phyloP scores from a whole-genome alignment of 2,888 invertebrate species.

The Nephrotoma guestfalica region DNA sequence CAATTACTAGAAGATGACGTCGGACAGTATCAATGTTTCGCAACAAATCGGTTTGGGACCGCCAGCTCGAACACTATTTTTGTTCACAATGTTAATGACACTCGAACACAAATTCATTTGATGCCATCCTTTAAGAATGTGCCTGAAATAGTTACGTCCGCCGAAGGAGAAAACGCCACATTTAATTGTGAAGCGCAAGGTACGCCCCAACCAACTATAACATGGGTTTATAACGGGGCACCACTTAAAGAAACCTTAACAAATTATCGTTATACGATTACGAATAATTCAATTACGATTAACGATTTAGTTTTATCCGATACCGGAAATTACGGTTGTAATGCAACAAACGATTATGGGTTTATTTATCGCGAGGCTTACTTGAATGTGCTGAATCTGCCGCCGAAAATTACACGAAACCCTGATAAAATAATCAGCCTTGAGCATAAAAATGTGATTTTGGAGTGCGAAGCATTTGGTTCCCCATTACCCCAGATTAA shows the following conservation, averaged over 20 bases:
- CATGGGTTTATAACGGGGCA: constrained; percentile 93
- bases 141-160: constrained; percentile 72
- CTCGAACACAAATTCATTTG: constrained; percentile 69
- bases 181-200: constrained; percentile 83
- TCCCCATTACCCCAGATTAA: constrained; percentile 89
- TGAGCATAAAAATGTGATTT: constrained; percentile 61
- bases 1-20: constrained; percentile 80
- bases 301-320: constrained; percentile 68
- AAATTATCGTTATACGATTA: constrained; percentile 55
- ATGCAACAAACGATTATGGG: constrained; percentile 95
- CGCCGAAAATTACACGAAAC: constrained; percentile 76
- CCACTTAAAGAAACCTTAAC: constrained; percentile 57
- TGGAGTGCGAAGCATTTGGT: constrained; percentile 87
- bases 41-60: constrained; percentile 82
- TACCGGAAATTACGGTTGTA: constrained; percentile 97
- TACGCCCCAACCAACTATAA: constrained; percentile 77
- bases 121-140: constrained; percentile 82
- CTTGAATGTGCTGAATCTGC: constrained; percentile 74
- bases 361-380: constrained; percentile 97
- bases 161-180: constrained; percentile 79
- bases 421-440: constrained; percentile 72
- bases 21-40: constrained; percentile 92
- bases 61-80: constrained; percentile 93
- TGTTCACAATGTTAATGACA: constrained; percentile 51
- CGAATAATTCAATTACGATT: constrained; percentile 63